Conservation (phyloP, 2,888 invertebrate genomes). For the Meta bourneti region DNA sequence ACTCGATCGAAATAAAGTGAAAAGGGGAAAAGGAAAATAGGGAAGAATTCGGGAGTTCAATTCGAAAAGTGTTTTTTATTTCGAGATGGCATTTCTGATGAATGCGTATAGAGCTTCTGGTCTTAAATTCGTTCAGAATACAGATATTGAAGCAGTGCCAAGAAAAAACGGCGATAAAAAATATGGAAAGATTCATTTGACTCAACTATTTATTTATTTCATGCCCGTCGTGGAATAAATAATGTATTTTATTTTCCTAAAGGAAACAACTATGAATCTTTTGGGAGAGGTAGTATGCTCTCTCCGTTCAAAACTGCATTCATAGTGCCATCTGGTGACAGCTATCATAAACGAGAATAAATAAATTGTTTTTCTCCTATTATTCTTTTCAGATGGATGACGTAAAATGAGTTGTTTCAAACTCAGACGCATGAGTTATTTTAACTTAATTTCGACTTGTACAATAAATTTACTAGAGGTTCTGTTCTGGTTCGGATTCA, state of each 20-base stretch:
- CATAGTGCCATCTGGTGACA: conserved; percentile 53
- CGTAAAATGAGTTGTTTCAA: too few relatives aligned
- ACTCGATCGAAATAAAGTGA: conserved; percentile 50
- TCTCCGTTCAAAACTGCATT: neutral
- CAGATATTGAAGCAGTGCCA: conserved; percentile 49
- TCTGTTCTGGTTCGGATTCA: too few relatives aligned
- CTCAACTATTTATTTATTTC: conserved; percentile 54
- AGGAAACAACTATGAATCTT: conserved; percentile 42
- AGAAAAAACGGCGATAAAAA: conserved; percentile 1
- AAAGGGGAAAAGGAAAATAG: conserved; percentile 14
- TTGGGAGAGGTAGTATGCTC: neutral
- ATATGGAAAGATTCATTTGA: conserved; percentile 50
- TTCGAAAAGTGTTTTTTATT: conserved; percentile 44
- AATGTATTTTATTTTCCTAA: conserved; percentile 24
- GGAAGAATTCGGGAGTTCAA: conserved; percentile 30
- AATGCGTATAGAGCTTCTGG: conserved; percentile 43
- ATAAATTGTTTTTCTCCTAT: too few relatives aligned
- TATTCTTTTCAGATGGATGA: too few relatives aligned
- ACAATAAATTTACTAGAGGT: too few relatives aligned
- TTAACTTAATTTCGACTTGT: too few relatives aligned
- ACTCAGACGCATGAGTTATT: too few relatives aligned
- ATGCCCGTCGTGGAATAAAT: conserved; percentile 10
- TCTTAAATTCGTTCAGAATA: conserved; percentile 49
- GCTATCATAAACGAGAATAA: neutral
- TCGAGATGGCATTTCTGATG: conserved; percentile 42